A percentile compares a stretch with the other conserved stretches of the same genome.
phyloP scores from a whole-genome alignment of 2,113 vertebrate genomes.

The Campylomormyrus numenius region DNA sequence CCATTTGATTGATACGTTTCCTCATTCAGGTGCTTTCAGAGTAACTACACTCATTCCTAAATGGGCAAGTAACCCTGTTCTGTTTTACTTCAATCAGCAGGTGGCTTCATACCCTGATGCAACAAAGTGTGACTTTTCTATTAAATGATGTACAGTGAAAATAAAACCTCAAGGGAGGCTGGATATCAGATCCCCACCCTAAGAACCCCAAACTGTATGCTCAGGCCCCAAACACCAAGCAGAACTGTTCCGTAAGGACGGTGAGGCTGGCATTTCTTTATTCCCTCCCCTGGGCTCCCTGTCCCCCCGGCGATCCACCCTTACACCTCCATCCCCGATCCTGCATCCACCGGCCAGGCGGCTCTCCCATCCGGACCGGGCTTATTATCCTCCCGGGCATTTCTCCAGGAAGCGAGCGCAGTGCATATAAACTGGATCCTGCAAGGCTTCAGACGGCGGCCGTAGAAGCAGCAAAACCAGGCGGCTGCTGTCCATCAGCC shows the following conservation, averaged over 20 bases:
- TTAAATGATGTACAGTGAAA: slow-evolving; percentile 24
- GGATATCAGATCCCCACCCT: slow-evolving; percentile 4
- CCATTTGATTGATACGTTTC: not conserved
- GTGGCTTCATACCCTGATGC: slow-evolving; percentile 45
- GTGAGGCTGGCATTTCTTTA: not conserved
- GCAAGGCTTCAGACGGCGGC: not conserved
- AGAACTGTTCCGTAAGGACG: not conserved
- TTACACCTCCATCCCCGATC: not conserved
- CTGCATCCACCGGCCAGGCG: not conserved
- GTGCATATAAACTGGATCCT: not conserved
- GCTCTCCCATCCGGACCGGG: not conserved
- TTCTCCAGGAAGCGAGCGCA: not conserved
- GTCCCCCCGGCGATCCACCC: not conserved
- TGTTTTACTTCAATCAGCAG: slow-evolving; percentile 51
- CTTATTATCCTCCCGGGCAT: not conserved
- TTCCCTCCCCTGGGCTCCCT: not conserved
- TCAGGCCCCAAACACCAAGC: not conserved
- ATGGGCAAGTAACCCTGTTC: slow-evolving; percentile 32
- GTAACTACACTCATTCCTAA: not conserved
- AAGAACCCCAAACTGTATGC: not conserved
- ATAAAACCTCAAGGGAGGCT: slow-evolving; percentile 29
- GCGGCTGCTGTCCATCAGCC: slow-evolving; percentile 50
- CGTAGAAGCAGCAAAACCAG: slow-evolving; percentile 22
- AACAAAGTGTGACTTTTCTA: slow-evolving; percentile 21
- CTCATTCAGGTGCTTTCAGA: not conserved